A percentile compares a stretch with the other conserved stretches of the same genome.
These are phyloP conservation scores for Fukomys damarensis DNA, from an alignment of 2,113 vertebrate genomes.

Conservation along the genomic window DNA sequence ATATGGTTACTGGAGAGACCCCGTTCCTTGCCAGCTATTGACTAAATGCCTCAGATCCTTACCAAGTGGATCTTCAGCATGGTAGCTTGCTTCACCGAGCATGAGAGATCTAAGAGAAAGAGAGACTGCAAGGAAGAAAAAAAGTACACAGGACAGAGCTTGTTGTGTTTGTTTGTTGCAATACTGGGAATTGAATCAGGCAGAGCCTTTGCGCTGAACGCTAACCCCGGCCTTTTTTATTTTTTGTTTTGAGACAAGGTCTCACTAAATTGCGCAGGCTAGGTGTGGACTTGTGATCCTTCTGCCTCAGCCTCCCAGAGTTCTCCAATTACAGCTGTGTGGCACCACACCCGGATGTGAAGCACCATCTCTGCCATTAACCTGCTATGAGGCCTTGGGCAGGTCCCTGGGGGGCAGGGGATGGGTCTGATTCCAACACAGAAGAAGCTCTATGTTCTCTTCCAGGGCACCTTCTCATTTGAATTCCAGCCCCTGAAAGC, in stretches of 20 bases:
- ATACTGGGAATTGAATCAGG: not conserved
- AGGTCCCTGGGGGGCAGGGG: not conserved
- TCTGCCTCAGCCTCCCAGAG: not conserved
- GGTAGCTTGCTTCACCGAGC: not conserved
- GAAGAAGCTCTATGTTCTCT: not conserved
- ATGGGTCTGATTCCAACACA: not conserved
- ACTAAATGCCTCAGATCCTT: not conserved
- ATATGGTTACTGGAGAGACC: not conserved
- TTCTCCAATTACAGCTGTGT: not conserved
- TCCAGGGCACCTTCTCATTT: conserved; percentile 87
- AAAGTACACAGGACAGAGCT: not conserved
- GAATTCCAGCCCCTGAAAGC: conserved; percentile 91
- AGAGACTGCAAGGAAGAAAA: no score
- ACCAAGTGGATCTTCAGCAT: not conserved
- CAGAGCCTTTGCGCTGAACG: not conserved
- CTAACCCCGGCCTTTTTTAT: not conserved
- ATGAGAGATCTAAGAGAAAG: not conserved
- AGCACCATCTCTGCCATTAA: not conserved
- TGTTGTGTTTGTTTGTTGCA: not conserved
- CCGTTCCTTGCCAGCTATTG: not conserved
- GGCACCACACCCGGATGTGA: not conserved
- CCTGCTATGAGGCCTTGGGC: not conserved
- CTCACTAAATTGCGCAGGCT: not conserved
- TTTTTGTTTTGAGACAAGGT: not conserved
- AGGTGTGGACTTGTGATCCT: not conserved